phyloP scores from a whole-genome alignment of 2,113 vertebrate genomes.

The Nibea coibor region DNA sequence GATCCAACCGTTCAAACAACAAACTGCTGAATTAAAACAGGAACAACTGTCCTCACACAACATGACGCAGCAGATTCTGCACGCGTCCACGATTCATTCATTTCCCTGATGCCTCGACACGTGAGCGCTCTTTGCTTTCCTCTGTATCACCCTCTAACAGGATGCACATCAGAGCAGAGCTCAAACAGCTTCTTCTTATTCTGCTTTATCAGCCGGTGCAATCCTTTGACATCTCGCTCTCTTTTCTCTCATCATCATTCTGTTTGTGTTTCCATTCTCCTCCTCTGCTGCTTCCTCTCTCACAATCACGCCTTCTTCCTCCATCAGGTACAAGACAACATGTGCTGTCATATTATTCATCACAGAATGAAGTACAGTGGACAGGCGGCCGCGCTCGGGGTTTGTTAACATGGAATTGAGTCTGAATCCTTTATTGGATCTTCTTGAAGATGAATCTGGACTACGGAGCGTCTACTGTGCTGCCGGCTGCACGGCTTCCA shows the following conservation, averaged over 20 bases:
- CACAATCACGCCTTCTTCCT: neutral
- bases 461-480: neutral
- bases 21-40: neutral
- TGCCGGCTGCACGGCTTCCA: neutral
- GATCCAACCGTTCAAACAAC: neutral
- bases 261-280: constrained; percentile 23
- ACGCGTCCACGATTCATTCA: neutral
- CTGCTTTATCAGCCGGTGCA: constrained; percentile 18
- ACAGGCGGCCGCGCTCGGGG: neutral
- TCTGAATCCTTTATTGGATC: neutral
- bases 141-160: neutral
- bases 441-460: neutral
- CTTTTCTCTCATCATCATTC: constrained; percentile 50
- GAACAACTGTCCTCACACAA: neutral
- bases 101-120: neutral
- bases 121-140: neutral
- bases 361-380: neutral
- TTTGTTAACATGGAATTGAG: neutral
- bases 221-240: constrained; percentile 23
- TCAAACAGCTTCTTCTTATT: constrained; percentile 12
- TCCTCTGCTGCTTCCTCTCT: constrained; percentile 31
- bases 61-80: neutral
- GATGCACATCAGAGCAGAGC: neutral
- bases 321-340: neutral
- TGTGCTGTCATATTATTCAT: neutral